These are phyloP conservation scores for Augochlora pura DNA, from an alignment of 1,140 invertebrate species.

Conservation along the genomic window DNA sequence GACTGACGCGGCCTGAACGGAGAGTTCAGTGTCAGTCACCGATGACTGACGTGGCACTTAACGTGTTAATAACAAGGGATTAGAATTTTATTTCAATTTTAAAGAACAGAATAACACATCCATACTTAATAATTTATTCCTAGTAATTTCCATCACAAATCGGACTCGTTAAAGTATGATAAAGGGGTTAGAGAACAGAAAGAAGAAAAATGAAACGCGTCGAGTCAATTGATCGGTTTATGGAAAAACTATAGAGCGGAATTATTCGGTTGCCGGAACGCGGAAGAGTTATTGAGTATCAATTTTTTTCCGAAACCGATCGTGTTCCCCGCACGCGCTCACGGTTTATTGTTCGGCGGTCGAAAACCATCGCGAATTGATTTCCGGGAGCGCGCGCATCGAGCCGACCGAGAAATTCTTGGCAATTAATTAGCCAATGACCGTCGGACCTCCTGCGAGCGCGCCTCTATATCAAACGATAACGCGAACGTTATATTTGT, in stretches of 20 bases:
- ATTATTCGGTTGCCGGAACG: background rate
- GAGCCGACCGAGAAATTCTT: background rate
- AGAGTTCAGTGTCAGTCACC: too few relatives aligned
- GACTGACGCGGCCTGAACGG: too few relatives aligned
- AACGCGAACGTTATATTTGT: constrained; percentile 18
- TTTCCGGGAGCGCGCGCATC: background rate
- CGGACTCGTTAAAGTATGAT: too few relatives aligned
- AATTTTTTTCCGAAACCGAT: constrained; percentile 2
- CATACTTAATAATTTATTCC: too few relatives aligned
- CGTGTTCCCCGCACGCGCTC: background rate
- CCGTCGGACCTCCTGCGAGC: background rate
- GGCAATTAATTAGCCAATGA: constrained; percentile 32
- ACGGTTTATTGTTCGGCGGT: too few relatives aligned
- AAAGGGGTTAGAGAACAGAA: too few relatives aligned
- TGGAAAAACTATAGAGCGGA: background rate
- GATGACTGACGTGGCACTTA: too few relatives aligned
- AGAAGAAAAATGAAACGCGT: too few relatives aligned
- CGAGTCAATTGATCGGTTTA: background rate
- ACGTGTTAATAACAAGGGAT: too few relatives aligned
- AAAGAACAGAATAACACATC: too few relatives aligned
- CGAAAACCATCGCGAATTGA: background rate
- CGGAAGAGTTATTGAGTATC: background rate
- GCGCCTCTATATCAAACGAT: constrained; percentile 8
- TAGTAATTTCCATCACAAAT: too few relatives aligned
- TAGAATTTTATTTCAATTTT: too few relatives aligned